A percentile compares a stretch with the other conserved stretches of the same genome.
phyloP scores from a whole-genome alignment of 2,113 vertebrate species.

The Macrotus californicus region DNA sequence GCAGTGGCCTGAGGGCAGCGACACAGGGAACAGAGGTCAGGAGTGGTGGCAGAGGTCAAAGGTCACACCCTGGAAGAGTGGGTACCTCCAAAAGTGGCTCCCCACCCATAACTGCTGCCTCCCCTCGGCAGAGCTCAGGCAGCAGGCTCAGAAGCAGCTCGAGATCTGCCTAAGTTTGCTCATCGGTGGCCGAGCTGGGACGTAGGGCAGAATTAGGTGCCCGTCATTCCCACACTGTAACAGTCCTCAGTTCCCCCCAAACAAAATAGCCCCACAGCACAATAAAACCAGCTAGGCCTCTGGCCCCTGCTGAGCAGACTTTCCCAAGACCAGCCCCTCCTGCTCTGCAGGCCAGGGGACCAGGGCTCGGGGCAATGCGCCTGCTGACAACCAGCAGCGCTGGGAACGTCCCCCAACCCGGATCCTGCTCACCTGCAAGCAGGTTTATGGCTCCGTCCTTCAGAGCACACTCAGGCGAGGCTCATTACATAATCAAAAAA shows the following conservation, averaged over 20 bases:
- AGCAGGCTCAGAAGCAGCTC: neutral
- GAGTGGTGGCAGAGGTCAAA: neutral
- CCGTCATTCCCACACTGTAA: neutral
- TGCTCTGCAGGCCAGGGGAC: neutral
- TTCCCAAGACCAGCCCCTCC: neutral
- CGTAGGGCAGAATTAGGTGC: neutral
- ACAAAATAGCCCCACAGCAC: neutral
- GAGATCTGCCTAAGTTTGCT: neutral
- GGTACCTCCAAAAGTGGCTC: neutral
- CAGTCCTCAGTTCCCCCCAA: neutral
- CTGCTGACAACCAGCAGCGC: fast-evolving
- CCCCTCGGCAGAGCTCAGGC: neutral
- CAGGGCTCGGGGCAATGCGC: neutral
- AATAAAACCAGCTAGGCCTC: neutral
- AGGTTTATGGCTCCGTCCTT: neutral
- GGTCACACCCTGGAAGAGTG: neutral
- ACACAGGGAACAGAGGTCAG: neutral
- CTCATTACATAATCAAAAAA: neutral
- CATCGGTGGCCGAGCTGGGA: neutral
- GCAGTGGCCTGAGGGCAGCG: neutral
- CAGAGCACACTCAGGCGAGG: neutral
- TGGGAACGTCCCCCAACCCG: neutral
- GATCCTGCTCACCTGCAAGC: fast-evolving
- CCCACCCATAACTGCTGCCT: fast-evolving
- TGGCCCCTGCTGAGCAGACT: neutral